Percentiles rank a stretch among this genome's conserved stretches.
These are phyloP conservation scores for Artemia sinica DNA, from an alignment of 2,888 invertebrate genomes.

Conservation along the genomic window DNA sequence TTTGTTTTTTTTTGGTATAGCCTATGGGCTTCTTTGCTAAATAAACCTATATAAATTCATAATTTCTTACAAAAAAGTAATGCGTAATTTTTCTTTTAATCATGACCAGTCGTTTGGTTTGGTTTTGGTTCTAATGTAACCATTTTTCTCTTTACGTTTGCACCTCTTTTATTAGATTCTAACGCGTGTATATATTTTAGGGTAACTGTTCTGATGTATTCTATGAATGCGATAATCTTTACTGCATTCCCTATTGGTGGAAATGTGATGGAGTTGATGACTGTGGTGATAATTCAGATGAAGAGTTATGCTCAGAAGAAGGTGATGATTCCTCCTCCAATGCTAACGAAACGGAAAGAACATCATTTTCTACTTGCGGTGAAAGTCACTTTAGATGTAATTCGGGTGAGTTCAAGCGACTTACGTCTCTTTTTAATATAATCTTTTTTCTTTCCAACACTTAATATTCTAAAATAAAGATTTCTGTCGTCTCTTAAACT, in stretches of 20 bases:
- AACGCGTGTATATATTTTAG: constrained; percentile 15
- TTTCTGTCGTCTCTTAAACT: too few species aligned
- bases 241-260: constrained; percentile 34
- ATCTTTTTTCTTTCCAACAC: too few species aligned
- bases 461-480: too few species aligned
- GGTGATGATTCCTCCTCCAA: constrained; percentile 29
- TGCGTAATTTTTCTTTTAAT: too few species aligned
- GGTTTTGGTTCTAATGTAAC: too few species aligned
- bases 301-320: constrained; percentile 23
- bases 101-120: too few species aligned
- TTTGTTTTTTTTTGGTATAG: too few species aligned
- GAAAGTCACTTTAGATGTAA: constrained; percentile 42
- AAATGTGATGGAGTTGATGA: constrained; percentile 49
- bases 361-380: constrained; percentile 32
- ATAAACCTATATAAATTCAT: too few species aligned
- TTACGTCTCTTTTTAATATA: too few species aligned
- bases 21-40: too few species aligned
- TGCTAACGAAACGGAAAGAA: constrained; percentile 27
- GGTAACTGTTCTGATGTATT: constrained; percentile 33
- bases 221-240: constrained; percentile 51
- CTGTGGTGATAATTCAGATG: constrained; percentile 27
- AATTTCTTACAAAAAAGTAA: too few species aligned
- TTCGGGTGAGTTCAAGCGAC: constrained; percentile 28
- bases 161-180: not conserved
- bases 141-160: too few species aligned